Conservation (phyloP, 2,113 vertebrate genomes). For the Hypanus sabinus region DNA sequence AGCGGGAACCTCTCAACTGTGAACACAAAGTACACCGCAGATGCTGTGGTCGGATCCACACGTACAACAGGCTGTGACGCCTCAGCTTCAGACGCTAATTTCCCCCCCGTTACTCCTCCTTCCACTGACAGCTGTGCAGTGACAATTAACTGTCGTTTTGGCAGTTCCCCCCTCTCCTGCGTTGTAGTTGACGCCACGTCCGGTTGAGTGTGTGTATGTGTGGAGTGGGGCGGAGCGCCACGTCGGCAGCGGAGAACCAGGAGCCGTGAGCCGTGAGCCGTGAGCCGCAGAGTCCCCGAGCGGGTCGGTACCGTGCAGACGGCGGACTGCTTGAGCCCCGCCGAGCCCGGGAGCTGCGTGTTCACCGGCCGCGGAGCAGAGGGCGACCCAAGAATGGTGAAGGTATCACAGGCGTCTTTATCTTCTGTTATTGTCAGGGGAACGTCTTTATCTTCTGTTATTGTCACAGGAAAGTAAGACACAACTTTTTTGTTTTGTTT, state of each 20-base stretch:
- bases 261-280: not conserved
- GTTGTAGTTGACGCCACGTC: slow-evolving; percentile 20
- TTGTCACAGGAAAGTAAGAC: not conserved
- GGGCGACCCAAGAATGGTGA: not conserved
- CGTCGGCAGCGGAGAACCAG: slow-evolving; percentile 21
- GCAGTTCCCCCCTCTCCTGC: not conserved
- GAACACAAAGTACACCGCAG: too few species aligned
- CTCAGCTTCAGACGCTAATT: not conserved
- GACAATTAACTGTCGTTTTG: not conserved
- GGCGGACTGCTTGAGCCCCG: too few species aligned
- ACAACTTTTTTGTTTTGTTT: not conserved
- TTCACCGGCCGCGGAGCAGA: not conserved
- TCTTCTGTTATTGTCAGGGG: not conserved
- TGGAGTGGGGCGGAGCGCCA: slow-evolving; percentile 16
- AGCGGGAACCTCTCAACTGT: too few species aligned
- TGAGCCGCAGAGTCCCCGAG: too few species aligned
- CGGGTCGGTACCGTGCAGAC: not conserved
- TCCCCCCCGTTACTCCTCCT: not conserved
- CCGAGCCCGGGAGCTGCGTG: too few species aligned
- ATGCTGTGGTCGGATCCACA: too few species aligned
- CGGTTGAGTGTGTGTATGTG: not conserved
- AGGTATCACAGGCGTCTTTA: not conserved
- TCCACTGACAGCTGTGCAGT: not conserved
- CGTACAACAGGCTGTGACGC: too few species aligned
- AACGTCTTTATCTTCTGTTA: not conserved